Base-by-base conservation (phyloP, 2,113 vertebrate species). In the Amblyopsis rosae region DNA sequence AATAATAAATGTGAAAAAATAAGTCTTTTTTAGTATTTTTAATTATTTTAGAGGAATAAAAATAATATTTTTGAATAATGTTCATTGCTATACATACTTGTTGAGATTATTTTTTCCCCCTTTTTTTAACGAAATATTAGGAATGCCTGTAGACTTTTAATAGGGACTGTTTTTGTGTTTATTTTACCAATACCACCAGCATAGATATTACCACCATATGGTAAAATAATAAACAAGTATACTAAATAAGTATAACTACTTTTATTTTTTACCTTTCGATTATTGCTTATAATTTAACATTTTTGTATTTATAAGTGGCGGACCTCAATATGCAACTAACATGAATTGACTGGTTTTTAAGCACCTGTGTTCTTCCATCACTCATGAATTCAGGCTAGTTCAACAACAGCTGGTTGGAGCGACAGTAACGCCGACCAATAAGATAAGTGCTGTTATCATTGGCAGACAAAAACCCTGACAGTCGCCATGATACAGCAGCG, bases 401-500 rank as follows among this genome's bases (percentile, higher is more conserved):
- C 82, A 48, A 48, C 65, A 87, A 90, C 87, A 88, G 86, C 88
- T 91, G 88, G 80, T 77, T 80, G 82, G 80, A 74, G 75, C 64
- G 70, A 78, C 41, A 51, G 0, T 59, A 4, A 4, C 64, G 69
- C 63, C 15, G 82, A 72, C 90, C 90, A 91, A 91, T 91, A 62
- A 77, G 81, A 88, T 69, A 26, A 12, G 63, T 79, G 87, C 86
- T 81, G 80, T 90, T 88, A 87, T 48, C 60, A 48, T 86, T 85
- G 81, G 78, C 66, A 76, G 76, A 77, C 67, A 75, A 84, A 87
- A 84, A 82, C 46, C 72, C 86, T 69, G 63, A 84, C 90, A 82
- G 93, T 93, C 95, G 95, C 95, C 95, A 96, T 96, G 88, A 92
- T 88, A 87, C 79, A 90, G 89, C 91, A 93, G 92, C 87, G 92